Evolutionary conservation across 2,888 invertebrate genomes (phyloP).

Genomic region (Spilosoma lubricipeda): DNA sequence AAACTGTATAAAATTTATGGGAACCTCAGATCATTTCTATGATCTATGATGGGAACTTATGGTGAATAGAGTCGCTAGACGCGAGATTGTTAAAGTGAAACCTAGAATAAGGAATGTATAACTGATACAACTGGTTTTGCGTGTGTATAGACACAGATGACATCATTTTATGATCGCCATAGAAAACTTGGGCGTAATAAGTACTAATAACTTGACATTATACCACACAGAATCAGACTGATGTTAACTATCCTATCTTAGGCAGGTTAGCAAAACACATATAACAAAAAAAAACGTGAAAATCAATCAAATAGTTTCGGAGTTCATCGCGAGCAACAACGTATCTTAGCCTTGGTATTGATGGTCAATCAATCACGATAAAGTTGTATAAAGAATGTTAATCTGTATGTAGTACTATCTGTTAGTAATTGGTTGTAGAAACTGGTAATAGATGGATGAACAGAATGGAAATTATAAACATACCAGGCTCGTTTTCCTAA

Average conservation of each 20-base stretch:
- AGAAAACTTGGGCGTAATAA: too few species aligned
- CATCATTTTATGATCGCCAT: too few species aligned
- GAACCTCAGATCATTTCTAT: too few species aligned
- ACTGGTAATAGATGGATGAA: neutral
- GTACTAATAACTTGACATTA: too few species aligned
- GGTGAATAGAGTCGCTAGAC: neutral
- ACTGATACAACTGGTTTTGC: neutral
- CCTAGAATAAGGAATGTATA: neutral
- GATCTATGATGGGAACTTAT: too few species aligned
- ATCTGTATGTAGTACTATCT: neutral
- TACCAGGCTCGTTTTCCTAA: neutral
- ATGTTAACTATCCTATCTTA: too few species aligned
- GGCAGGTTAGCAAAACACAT: too few species aligned
- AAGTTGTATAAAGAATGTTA: neutral
- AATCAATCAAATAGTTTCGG: too few species aligned
- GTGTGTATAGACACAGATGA: neutral
- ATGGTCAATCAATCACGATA: neutral
- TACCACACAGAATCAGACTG: too few species aligned
- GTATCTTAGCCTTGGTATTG: neutral
- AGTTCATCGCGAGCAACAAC: too few species aligned
- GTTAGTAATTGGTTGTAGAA: neutral
- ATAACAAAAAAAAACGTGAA: too few species aligned
- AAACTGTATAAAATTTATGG: too few species aligned
- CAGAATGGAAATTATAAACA: neutral
- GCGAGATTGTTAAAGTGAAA: neutral